Evolutionary conservation across 2,113 vertebrate genomes (phyloP).

Genomic region (Sinocyclocheilus anshuiensis): DNA sequence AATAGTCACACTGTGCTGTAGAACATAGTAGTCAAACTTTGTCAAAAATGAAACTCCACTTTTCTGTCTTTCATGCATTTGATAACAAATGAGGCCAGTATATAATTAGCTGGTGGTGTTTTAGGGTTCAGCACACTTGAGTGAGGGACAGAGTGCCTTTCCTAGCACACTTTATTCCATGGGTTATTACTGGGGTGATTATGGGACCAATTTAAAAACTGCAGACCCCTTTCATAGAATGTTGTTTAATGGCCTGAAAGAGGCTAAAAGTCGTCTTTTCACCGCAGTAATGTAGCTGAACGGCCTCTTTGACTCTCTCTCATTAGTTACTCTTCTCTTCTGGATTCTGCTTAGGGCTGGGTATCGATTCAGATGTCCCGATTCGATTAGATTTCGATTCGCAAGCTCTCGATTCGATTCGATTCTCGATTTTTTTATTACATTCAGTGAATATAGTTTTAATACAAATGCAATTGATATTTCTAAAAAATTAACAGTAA

Average conservation of each 20-base stretch:
- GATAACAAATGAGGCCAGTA: conserved; percentile 76
- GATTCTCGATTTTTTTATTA: no score
- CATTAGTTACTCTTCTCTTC: conserved; percentile 31
- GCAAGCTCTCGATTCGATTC: no score
- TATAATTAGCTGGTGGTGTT: conserved; percentile 73
- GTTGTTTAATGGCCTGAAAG: conserved; percentile 71
- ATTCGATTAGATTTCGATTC: no score
- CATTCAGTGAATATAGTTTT: no score
- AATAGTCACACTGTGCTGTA: neutral
- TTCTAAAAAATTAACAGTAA: no score
- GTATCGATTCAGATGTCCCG: no score
- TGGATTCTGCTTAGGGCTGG: conserved; percentile 35
- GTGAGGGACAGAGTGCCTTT: conserved; percentile 55
- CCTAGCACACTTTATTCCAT: conserved; percentile 2
- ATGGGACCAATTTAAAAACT: conserved; percentile 44
- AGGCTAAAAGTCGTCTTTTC: conserved; percentile 42
- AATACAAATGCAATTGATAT: no score
- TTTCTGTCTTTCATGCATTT: conserved; percentile 58
- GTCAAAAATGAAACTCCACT: conserved; percentile 42
- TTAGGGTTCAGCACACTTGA: conserved; percentile 73
- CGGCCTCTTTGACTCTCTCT: neutral
- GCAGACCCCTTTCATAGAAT: conserved; percentile 66
- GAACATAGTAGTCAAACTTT: neutral
- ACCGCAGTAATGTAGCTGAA: neutral
- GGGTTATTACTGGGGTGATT: conserved; percentile 30